Percentiles rank a stretch among this genome's conserved stretches.
Evolutionary conservation across 1,140 invertebrate species (phyloP).

Genomic region (Stenopsyche tienmushanensis): DNA sequence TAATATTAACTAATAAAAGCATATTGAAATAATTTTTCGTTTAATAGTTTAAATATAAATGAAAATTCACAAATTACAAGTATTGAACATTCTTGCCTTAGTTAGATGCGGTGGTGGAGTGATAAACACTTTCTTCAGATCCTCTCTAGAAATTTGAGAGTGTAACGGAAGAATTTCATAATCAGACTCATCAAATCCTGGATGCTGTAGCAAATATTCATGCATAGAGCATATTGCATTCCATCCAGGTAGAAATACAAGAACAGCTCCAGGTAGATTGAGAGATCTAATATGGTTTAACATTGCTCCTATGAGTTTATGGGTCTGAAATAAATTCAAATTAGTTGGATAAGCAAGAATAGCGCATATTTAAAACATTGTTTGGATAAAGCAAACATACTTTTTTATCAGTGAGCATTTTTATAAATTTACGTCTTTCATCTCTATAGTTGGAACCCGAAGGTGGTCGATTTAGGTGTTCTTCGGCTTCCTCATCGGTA

Average conservation of each 20-base stretch:
- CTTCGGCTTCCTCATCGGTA: constrained; percentile 66
- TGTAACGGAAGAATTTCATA: constrained; percentile 83
- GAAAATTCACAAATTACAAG: neutral
- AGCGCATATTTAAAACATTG: too few species aligned
- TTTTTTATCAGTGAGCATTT: constrained; percentile 78
- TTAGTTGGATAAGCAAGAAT: too few species aligned
- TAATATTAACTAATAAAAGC: constrained; percentile 69
- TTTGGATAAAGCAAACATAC: too few species aligned
- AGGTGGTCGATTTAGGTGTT: constrained; percentile 73
- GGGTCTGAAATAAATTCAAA: constrained; percentile 61
- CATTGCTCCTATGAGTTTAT: constrained; percentile 86
- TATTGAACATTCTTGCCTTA: constrained; percentile 56
- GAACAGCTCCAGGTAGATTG: constrained; percentile 76
- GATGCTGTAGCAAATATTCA: constrained; percentile 78
- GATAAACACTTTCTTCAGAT: constrained; percentile 86
- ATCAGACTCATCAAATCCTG: constrained; percentile 67
- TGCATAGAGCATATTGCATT: constrained; percentile 91
- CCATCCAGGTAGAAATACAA: constrained; percentile 94
- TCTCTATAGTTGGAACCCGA: constrained; percentile 57
- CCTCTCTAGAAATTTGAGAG: constrained; percentile 86
- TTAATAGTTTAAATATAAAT: too few species aligned
- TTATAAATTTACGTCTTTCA: constrained; percentile 71
- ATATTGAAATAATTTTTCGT: too few species aligned
- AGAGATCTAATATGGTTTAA: constrained; percentile 74
- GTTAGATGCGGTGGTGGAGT: constrained; percentile 70